Base-by-base conservation (phyloP, 2,113 vertebrate genomes). In the Sula dactylatra region DNA sequence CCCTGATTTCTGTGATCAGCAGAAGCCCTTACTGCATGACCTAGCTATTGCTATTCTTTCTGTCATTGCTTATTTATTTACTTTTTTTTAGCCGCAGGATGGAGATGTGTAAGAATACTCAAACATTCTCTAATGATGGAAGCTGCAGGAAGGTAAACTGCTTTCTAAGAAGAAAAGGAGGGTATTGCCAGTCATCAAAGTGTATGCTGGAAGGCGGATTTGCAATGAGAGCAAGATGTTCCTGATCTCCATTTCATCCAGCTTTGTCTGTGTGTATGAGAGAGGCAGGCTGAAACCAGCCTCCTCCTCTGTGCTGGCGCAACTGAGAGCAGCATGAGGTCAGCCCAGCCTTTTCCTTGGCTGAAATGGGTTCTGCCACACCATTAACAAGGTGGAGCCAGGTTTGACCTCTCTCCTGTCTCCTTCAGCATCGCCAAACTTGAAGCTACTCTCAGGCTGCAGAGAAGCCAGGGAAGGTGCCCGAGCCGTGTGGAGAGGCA, bases 71-170 rank as follows among this genome's bases (percentile, higher is more conserved):
- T 82, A 40, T 82, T 84, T 87, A 16, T 76, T 72, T 85, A 21
- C 5, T 34, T 49, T 38, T 4, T 91, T 52, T 56, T 26, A 82
- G 36, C 25, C 19, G 56, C 5, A 49, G 40, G 73, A 24, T 76
- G 49, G 52, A 79, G 21, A 13, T 12, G 11, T 34, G 22, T 40
- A 76, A 88, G 52, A 93, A 80, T 65, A 87, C 79, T 40, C 24
- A 84, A 71, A 52, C 27, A 72, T 44, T 76, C 44, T 47, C 12
- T 69, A 61, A 47, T 13, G 29, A 72, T 3, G 0, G 34, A 93
- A 87, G 19, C 21, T 61, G 20, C 8, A 40, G 59, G 44, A 82
- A 56, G 21, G 19, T 0, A 0, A 61, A 40, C 6, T 0, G 1
- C 25, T 81, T 91, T 71, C 77, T 71, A 52, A 55, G 86, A 86